phyloP scores from a whole-genome alignment of 2,113 vertebrate species.

The Misgurnus anguillicaudatus region DNA sequence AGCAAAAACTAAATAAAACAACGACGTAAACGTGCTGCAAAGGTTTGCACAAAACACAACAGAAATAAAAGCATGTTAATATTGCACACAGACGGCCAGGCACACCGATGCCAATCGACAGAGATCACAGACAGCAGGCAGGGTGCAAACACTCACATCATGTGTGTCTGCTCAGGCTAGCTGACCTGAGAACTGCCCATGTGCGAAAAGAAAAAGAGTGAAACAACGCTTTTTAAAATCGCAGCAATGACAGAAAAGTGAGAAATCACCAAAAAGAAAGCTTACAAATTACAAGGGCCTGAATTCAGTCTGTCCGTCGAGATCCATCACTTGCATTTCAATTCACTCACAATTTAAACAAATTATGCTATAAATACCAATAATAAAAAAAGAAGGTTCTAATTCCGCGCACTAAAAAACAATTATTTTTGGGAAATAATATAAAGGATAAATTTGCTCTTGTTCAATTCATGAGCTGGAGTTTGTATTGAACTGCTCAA shows the following conservation, averaged over 20 bases:
- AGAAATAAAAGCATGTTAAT: constrained; percentile 40
- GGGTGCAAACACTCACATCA: constrained; percentile 98
- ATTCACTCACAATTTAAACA: constrained; percentile 51
- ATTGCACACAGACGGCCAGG: constrained; percentile 27
- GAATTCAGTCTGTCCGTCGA: constrained; percentile 70
- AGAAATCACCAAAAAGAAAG: constrained; percentile 92
- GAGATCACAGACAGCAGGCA: constrained; percentile 14
- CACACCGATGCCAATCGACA: background rate
- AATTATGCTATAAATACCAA: constrained; percentile 3
- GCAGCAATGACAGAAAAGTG: constrained; percentile 84
- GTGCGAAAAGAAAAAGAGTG: constrained; percentile 83
- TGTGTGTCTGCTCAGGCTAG: constrained; percentile 99
- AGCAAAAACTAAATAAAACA: background rate
- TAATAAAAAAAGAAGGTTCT: background rate
- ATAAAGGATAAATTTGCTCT: too few relatives aligned
- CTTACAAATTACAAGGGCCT: constrained; percentile 68
- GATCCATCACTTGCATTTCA: constrained; percentile 47
- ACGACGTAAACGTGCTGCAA: constrained; percentile 32
- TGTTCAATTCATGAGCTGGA: background rate
- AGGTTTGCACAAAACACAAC: constrained; percentile 2
- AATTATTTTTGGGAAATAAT: background rate
- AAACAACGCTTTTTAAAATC: constrained; percentile 80
- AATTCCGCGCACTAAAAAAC: background rate
- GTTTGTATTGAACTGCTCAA: background rate
- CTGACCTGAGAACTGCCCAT: constrained; percentile 99